Percentiles rank a stretch among this genome's conserved stretches.
These are phyloP conservation scores for Albula goreensis DNA, from an alignment of 2,113 vertebrate species.

Conservation along the genomic window DNA sequence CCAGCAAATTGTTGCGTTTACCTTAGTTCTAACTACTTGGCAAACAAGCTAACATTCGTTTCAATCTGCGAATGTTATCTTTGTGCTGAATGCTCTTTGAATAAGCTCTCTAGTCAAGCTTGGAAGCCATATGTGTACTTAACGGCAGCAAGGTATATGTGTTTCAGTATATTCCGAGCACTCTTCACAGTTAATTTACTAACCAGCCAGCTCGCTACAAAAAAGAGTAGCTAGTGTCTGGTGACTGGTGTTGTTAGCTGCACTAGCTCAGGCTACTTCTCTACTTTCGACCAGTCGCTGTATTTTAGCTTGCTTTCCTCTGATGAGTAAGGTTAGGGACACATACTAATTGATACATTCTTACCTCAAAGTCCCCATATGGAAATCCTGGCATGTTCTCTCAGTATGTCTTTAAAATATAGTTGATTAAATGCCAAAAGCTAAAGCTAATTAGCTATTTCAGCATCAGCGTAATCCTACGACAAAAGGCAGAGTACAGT, in stretches of 20 bases:
- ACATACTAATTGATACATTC: background rate
- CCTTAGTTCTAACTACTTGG: background rate
- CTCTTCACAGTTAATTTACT: background rate
- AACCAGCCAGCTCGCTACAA: too few relatives aligned
- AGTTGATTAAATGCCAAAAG: background rate
- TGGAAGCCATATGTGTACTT: background rate
- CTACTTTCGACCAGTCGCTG: background rate
- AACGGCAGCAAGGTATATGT: too few relatives aligned
- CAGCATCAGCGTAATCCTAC: background rate
- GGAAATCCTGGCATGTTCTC: constrained; percentile 19
- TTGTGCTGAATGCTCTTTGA: too few relatives aligned
- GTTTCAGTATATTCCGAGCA: background rate
- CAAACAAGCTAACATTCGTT: background rate
- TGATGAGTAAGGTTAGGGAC: background rate
- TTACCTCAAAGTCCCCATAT: constrained; percentile 23
- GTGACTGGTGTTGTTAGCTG: too few relatives aligned
- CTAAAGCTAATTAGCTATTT: background rate
- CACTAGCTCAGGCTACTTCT: too few relatives aligned
- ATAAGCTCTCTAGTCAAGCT: too few relatives aligned
- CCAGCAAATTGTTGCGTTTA: background rate
- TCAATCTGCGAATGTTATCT: too few relatives aligned
- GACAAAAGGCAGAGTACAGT: background rate
- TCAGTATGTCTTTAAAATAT: background rate
- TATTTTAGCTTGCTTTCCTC: background rate
- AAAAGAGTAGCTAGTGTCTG: too few relatives aligned